These are phyloP conservation scores for Parnassius mnemosyne DNA, from an alignment of 2,888 invertebrate species.

Conservation along the genomic window DNA sequence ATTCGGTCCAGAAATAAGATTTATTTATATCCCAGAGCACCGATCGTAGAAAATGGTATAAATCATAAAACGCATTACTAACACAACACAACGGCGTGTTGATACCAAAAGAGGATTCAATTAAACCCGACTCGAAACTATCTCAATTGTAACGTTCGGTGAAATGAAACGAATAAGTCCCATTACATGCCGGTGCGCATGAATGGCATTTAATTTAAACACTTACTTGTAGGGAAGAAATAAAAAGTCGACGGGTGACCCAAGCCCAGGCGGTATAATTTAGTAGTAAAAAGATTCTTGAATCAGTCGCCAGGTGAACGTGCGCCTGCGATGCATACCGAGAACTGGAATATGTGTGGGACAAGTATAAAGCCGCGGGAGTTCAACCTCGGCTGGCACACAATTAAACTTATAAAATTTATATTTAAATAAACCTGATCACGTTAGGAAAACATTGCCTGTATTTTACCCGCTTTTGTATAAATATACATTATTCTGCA, in stretches of 20 bases:
- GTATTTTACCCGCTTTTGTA: no score
- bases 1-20: no score
- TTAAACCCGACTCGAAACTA: conserved; percentile 30
- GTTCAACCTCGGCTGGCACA: no score
- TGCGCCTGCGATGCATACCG: conserved; percentile 33
- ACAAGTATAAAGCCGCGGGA: conserved; percentile 22
- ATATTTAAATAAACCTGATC: no score
- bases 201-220: conserved; percentile 57
- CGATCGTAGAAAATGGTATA: neutral
- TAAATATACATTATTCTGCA: no score
- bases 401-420: no score
- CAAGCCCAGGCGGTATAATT: conserved; percentile 42
- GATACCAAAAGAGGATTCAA: conserved; percentile 26
- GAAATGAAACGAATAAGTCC: conserved; percentile 34
- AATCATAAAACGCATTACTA: conserved; percentile 1
- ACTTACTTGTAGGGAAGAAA: conserved; percentile 43
- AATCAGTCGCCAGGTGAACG: conserved; percentile 50
- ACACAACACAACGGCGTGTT: neutral
- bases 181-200: conserved; percentile 50
- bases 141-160: conserved; percentile 26
- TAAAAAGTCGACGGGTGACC: conserved; percentile 47
- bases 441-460: no score
- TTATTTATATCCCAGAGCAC: neutral
- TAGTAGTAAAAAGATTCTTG: conserved; percentile 41
- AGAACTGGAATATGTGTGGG: conserved; percentile 34